Evolutionary conservation across 2,113 vertebrate genomes (phyloP).

Genomic region (Dolichotis patagonum): DNA sequence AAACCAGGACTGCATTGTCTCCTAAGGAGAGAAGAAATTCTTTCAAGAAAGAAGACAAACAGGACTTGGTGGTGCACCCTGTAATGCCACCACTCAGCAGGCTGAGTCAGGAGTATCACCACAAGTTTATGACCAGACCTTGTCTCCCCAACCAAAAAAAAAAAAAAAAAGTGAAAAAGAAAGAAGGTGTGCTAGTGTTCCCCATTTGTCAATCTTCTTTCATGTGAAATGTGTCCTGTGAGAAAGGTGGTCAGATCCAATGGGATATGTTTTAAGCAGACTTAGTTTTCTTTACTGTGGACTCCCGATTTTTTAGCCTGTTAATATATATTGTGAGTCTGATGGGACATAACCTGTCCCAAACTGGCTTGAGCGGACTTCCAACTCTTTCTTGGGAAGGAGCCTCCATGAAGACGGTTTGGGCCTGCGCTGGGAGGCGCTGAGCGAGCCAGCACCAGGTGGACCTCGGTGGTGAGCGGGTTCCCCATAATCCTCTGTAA

Average conservation of each 20-base stretch:
- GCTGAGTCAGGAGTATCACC: not conserved
- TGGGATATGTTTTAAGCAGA: constrained; percentile 25
- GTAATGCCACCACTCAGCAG: not conserved
- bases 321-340: not conserved
- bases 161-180: not conserved
- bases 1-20: not conserved
- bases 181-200: not conserved
- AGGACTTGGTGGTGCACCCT: not conserved
- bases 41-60: not conserved
- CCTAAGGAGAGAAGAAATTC: not conserved
- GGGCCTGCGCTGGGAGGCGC: not conserved
- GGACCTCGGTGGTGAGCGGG: not conserved
- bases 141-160: not conserved
- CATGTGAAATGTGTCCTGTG: not conserved
- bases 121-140: not conserved
- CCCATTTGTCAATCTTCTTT: not conserved
- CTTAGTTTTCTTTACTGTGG: not conserved
- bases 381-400: not conserved
- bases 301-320: not conserved
- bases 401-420: not conserved
- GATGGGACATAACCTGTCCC: not conserved
- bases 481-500: not conserved
- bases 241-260: not conserved
- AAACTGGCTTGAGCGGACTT: not conserved
- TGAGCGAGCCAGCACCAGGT: not conserved